Evolutionary conservation across 2,797 vertebrate species (phyloP).

Genomic region (Manis pentadactyla): DNA sequence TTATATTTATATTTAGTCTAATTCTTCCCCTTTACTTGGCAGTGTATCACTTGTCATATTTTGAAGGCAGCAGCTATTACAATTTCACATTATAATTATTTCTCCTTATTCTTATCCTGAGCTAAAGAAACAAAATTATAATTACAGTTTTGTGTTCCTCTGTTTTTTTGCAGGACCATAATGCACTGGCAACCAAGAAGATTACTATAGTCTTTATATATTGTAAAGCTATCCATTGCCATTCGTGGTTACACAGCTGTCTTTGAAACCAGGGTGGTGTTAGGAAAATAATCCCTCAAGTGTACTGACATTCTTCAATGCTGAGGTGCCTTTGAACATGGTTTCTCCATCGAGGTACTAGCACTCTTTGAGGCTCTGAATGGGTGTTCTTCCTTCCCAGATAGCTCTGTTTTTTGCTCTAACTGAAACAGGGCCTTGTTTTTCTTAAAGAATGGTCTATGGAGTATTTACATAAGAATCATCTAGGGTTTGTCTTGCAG

Average conservation of each 20-base stretch:
- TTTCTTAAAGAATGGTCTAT: background rate
- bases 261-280: background rate
- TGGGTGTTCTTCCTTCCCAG: background rate
- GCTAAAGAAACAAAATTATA: background rate
- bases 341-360: background rate
- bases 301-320: background rate
- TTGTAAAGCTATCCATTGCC: background rate
- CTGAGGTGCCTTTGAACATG: background rate
- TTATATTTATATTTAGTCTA: background rate
- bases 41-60: background rate
- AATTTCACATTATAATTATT: conserved; percentile 17
- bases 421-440: background rate
- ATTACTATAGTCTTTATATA: background rate
- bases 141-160: background rate
- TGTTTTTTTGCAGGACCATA: background rate
- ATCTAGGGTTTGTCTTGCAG: background rate
- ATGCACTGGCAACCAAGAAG: background rate
- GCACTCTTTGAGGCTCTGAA: background rate
- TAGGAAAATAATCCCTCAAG: background rate
- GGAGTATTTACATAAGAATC: background rate
- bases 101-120: background rate
- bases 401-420: background rate
- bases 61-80: background rate
- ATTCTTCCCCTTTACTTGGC: background rate
- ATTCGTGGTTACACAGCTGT: background rate